These are phyloP conservation scores for Aphis craccivora DNA, from an alignment of 1,140 invertebrate genomes.

Conservation along the genomic window DNA sequence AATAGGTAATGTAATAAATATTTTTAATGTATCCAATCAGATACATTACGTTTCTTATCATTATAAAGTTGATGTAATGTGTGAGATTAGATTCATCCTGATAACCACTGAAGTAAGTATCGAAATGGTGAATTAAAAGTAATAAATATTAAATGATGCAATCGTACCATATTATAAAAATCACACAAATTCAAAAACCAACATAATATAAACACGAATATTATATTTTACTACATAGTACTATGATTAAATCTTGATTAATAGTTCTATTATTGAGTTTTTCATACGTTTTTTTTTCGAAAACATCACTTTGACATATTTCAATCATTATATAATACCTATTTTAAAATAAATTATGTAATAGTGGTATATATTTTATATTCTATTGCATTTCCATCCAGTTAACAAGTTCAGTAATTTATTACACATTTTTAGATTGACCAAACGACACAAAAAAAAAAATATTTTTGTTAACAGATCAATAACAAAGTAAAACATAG, in stretches of 20 bases:
- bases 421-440: accelerated
- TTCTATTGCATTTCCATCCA: no score
- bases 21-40: background rate
- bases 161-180: background rate
- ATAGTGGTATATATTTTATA: no score
- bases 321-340: background rate
- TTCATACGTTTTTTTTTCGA: background rate
- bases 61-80: background rate
- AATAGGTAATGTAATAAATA: background rate
- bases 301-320: background rate
- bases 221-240: background rate
- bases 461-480: background rate
- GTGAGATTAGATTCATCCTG: background rate
- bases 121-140: background rate
- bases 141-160: background rate
- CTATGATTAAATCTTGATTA: background rate
- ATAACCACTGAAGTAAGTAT: background rate
- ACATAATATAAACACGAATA: background rate
- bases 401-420: background rate
- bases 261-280: background rate
- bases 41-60: background rate
- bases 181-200: background rate
- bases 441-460: background rate
- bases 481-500: background rate
- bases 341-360: background rate